Base-by-base conservation (phyloP, 2,113 vertebrate genomes). In the Bucco capensis region DNA sequence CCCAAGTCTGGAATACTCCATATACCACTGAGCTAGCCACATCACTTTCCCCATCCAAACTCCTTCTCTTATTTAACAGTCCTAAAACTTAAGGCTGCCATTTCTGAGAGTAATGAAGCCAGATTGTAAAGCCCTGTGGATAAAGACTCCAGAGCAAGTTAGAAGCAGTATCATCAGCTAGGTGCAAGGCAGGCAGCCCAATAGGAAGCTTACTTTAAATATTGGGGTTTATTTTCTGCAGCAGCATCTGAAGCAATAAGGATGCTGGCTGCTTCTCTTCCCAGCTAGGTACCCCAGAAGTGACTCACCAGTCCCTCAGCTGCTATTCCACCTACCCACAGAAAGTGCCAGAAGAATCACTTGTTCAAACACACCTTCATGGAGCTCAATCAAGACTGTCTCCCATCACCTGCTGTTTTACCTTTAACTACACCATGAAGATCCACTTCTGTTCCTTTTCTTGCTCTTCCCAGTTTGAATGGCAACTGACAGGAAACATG, bases 221-320 rank as follows among this genome's bases (percentile, higher is more conserved):
- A 66, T 49, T 33, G 65, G 42, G 30, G 33, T 92, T 91, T 94
- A 87, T 92, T 93, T 95, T 94, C 89, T 91, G 87, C 87, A 93
- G 24, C 54, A 50, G 23, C 24, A 27, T 53, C 91, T 69, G 66
- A 72, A 95, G 81, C 84, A 75, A 40, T 60, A 84, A 87, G 81
- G 70, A 94, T 89, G 65, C 37, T 49, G 74, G 40, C 54, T 84
- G 46, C 65, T 37, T 67, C 42, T 8, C 78, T 76, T 57, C 47
- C 86, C 83, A 56, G 77, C 49, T 14, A 89, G 85, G 85, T 47
- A 91, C 85, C 88, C 72, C 79, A 86, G 83, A 57, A 73, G 37
- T 94, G 78, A 96, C 58, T 96, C 13, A 53, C 56, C 46, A 44
- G 22, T 21, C 53, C 24, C 76, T 78, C 86, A 78, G 64, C 90